Conservation (phyloP, 2,888 invertebrate genomes). For the Thymelicus lineola region DNA sequence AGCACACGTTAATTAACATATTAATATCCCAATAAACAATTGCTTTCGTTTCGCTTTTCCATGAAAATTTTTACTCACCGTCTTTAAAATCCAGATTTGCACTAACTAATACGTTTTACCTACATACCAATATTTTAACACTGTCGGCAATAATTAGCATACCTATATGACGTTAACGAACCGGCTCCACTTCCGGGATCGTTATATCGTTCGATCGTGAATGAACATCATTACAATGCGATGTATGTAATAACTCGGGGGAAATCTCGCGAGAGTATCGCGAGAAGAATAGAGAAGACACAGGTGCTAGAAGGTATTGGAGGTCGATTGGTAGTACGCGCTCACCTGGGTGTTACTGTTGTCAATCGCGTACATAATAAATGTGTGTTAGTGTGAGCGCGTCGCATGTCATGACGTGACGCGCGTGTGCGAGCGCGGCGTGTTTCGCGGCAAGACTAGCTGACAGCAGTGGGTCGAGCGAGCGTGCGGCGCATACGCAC, state of each 20-base stretch:
- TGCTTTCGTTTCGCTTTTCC: not conserved
- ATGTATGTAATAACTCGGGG: slow-evolving; percentile 55
- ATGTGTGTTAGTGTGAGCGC: slow-evolving; percentile 64
- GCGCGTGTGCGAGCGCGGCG: slow-evolving; percentile 57
- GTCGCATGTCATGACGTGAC: slow-evolving; percentile 61
- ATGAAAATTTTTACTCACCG: slow-evolving; percentile 12
- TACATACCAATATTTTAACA: slow-evolving; percentile 61
- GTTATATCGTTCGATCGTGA: slow-evolving; percentile 73
- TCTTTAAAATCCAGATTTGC: slow-evolving; percentile 18
- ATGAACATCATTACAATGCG: slow-evolving; percentile 74
- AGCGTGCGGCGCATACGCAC: slow-evolving; percentile 61
- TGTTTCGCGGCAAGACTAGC: slow-evolving; percentile 76
- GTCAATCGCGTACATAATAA: slow-evolving; percentile 81
- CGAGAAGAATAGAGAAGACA: slow-evolving; percentile 13
- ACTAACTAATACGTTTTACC: slow-evolving; percentile 30
- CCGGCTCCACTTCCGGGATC: slow-evolving; percentile 83
- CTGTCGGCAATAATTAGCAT: slow-evolving; percentile 76
- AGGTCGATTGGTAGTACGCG: slow-evolving; percentile 51
- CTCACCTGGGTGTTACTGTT: slow-evolving; percentile 75
- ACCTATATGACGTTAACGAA: slow-evolving; percentile 77
- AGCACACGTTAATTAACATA: too few relatives aligned
- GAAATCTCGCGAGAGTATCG: slow-evolving; percentile 51
- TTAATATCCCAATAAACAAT: too few relatives aligned
- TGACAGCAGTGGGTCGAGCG: slow-evolving; percentile 49
- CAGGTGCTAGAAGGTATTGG: slow-evolving; percentile 36